phyloP scores from a whole-genome alignment of 2,113 vertebrate species.

The Paramormyrops kingsleyae region DNA sequence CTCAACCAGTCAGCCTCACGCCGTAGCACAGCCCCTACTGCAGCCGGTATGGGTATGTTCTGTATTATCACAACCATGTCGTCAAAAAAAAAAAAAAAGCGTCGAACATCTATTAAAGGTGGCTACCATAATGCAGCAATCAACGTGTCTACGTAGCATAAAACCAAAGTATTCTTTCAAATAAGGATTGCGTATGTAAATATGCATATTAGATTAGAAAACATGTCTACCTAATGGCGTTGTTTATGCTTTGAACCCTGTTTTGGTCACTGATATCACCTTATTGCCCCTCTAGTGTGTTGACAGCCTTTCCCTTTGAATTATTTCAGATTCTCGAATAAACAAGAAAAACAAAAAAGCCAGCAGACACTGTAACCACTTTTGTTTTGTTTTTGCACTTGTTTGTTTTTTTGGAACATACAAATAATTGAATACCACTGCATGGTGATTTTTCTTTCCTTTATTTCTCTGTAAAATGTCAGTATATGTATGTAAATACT shows the following conservation, averaged over 20 bases:
- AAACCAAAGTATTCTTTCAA: slow-evolving; percentile 14
- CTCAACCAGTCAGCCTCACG: neutral
- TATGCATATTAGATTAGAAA: neutral
- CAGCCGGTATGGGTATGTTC: neutral
- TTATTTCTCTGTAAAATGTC: slow-evolving; percentile 11
- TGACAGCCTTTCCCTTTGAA: neutral
- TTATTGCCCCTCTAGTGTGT: neutral
- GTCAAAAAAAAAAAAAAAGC: neutral
- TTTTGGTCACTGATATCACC: neutral
- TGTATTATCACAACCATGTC: neutral
- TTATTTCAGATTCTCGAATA: neutral
- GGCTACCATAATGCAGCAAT: neutral
- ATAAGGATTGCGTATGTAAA: slow-evolving; percentile 4
- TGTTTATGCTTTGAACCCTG: neutral
- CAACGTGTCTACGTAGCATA: neutral
- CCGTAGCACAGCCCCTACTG: neutral
- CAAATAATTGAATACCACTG: neutral
- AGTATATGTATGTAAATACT: slow-evolving; percentile 51
- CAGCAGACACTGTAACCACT: neutral
- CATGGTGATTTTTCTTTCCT: neutral
- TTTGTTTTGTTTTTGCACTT: neutral
- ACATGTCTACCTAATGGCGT: neutral
- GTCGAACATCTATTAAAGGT: neutral
- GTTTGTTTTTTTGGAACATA: neutral
- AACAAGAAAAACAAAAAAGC: neutral